Conservation (phyloP, 2,888 invertebrate genomes). For the Drosophila leonis region DNA sequence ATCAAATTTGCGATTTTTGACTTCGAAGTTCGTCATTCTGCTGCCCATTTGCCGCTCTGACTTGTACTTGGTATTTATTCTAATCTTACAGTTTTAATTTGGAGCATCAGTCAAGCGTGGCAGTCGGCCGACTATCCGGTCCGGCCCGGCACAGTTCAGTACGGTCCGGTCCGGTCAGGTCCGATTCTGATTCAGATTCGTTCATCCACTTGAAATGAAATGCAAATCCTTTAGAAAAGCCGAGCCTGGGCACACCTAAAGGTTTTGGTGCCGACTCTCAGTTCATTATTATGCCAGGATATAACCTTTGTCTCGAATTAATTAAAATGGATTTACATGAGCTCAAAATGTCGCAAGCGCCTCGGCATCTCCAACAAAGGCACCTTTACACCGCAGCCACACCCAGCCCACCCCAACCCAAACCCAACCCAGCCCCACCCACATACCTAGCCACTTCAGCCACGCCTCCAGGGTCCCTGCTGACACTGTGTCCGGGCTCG, state of each 20-base stretch:
- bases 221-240: slow-evolving; percentile 78
- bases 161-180: not conserved
- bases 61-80: slow-evolving; percentile 70
- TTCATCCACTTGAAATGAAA: slow-evolving; percentile 80
- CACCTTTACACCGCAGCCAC: slow-evolving; percentile 66
- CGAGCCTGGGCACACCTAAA: slow-evolving; percentile 51
- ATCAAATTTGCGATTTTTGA: slow-evolving; percentile 76
- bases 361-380: slow-evolving; percentile 59
- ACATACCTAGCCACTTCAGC: not conserved
- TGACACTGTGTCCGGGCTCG: slow-evolving; percentile 43
- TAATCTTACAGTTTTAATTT: slow-evolving; percentile 78
- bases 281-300: slow-evolving; percentile 78
- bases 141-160: too few relatives aligned
- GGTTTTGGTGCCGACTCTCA: slow-evolving; percentile 35
- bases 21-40: slow-evolving; percentile 16
- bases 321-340: slow-evolving; percentile 83
- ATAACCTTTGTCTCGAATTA: slow-evolving; percentile 83
- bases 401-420: not conserved
- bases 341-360: slow-evolving; percentile 74
- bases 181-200: slow-evolving; percentile 50
- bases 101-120: slow-evolving; percentile 63
- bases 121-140: not conserved
- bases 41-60: slow-evolving; percentile 20
- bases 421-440: not conserved
- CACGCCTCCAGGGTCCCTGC: not conserved